Percentiles rank a stretch among this genome's conserved stretches.
Evolutionary conservation across 1,140 invertebrate genomes (phyloP).

Genomic region (Chionoecetes opilio): DNA sequence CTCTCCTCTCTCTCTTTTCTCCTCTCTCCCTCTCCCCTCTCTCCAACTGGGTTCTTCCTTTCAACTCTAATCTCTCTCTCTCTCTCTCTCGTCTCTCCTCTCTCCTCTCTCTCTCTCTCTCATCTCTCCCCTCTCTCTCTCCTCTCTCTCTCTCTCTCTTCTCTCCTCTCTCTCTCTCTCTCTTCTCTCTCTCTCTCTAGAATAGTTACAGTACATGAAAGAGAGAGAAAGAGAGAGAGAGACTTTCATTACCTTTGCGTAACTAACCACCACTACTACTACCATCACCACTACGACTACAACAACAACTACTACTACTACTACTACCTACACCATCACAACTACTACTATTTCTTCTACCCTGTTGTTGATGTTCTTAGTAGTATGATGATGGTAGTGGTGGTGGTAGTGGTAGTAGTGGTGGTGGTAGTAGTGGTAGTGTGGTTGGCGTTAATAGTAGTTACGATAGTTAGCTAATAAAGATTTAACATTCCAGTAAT

Average conservation of each 20-base stretch:
- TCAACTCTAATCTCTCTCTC: neutral
- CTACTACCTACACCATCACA: neutral
- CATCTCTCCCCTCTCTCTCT: neutral
- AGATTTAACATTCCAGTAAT: no score
- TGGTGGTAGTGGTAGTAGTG: neutral
- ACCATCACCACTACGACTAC: neutral
- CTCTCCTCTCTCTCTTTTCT: conserved; percentile 9
- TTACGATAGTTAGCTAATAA: no score
- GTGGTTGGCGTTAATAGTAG: no score
- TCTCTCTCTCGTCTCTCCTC: neutral
- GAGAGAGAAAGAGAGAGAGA: no score
- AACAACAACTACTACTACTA: conserved; percentile 8
- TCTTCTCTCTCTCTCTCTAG: neutral
- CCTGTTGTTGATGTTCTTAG: no score
- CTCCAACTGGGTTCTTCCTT: neutral
- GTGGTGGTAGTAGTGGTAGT: no score
- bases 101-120: no score
- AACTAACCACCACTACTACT: neutral
- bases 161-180: neutral
- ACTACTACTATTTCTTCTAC: neutral
- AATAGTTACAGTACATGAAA: no score
- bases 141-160: neutral
- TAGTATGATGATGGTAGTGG: no score
- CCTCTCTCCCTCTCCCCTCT: neutral
- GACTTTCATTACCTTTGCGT: neutral